Evolutionary conservation across 2,113 vertebrate genomes (phyloP).

Genomic region (Pagrus major): DNA sequence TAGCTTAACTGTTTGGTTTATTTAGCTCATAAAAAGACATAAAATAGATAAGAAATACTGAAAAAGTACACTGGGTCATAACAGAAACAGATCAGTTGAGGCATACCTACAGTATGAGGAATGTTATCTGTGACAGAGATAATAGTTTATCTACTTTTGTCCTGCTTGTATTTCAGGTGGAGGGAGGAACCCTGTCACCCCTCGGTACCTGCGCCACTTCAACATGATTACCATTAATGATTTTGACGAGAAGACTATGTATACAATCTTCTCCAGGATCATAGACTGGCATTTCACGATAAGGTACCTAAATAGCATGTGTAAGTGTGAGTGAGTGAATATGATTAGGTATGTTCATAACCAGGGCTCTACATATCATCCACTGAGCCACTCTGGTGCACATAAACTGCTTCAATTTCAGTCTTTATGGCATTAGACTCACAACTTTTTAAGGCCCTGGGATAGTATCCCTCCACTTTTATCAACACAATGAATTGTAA

Average conservation of each 20-base stretch:
- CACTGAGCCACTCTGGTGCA: background rate
- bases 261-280: slow-evolving; percentile 92
- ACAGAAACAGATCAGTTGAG: background rate
- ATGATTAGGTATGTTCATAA: background rate
- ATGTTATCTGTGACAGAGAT: background rate
- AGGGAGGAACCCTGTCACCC: slow-evolving; percentile 92
- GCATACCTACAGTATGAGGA: background rate
- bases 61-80: background rate
- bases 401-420: background rate
- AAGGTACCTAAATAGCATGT: slow-evolving; percentile 71
- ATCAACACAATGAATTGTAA: background rate
- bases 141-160: background rate
- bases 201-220: slow-evolving; percentile 91
- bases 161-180: slow-evolving; percentile 83
- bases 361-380: background rate
- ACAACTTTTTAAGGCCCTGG: background rate
- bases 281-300: slow-evolving; percentile 89
- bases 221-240: slow-evolving; percentile 93
- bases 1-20: background rate
- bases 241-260: slow-evolving; percentile 92
- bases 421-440: background rate
- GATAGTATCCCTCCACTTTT: background rate
- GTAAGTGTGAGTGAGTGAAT: background rate
- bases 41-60: background rate
- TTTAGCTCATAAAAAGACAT: background rate